Conservation (phyloP, 2,113 vertebrate species). For the Actenoides hombroni region DNA sequence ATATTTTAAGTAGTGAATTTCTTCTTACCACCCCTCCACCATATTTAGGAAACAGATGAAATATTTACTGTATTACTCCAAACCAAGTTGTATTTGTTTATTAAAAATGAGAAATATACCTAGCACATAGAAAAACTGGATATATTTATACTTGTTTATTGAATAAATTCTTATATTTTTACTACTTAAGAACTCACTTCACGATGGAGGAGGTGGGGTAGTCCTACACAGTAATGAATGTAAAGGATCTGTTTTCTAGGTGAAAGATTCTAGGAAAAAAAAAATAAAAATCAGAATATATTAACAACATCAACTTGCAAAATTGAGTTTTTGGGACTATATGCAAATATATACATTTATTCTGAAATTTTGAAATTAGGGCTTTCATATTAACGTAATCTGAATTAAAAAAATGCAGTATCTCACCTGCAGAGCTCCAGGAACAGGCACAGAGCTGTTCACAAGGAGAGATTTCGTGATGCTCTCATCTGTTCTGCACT, state of each 20-base stretch:
- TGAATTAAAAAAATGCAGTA: neutral
- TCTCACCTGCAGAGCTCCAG: constrained; percentile 7
- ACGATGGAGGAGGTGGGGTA: neutral
- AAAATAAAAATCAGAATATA: neutral
- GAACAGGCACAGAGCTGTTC: neutral
- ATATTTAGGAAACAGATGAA: neutral
- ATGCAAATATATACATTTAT: neutral
- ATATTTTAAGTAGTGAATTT: neutral
- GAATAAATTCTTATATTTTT: neutral
- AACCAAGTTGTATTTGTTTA: neutral
- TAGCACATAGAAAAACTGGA: neutral
- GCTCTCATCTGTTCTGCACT: neutral
- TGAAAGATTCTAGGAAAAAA: neutral
- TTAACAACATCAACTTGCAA: neutral
- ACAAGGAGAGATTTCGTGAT: neutral
- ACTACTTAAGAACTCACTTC: neutral
- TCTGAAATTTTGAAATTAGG: neutral
- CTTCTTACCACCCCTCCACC: neutral
- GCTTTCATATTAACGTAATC: neutral
- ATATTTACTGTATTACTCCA: neutral
- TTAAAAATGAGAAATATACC: neutral
- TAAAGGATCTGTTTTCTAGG: neutral
- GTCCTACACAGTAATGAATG: neutral
- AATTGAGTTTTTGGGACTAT: neutral
- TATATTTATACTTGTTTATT: neutral